These are phyloP conservation scores for Scaptomyza tumidula DNA, from an alignment of 2,888 invertebrate genomes.

Conservation along the genomic window DNA sequence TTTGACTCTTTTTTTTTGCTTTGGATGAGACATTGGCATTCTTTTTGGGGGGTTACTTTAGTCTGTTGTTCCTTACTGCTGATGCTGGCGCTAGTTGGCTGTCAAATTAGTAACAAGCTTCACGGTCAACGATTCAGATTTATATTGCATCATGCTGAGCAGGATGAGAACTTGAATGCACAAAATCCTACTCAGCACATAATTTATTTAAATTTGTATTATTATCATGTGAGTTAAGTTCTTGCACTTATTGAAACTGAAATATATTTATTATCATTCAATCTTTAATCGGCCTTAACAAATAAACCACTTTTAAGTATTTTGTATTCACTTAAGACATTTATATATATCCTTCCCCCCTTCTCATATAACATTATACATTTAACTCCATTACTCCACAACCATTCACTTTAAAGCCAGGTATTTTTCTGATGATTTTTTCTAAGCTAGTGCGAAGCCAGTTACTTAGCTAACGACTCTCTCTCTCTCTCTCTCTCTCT, in stretches of 20 bases:
- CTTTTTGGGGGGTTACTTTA: slow-evolving; percentile 19
- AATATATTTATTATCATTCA: too few species aligned
- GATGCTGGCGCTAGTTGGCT: slow-evolving; percentile 75
- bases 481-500: background rate
- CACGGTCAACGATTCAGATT: slow-evolving; percentile 61
- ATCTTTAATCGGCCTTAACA: too few species aligned
- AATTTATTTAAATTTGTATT: background rate
- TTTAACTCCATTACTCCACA: background rate
- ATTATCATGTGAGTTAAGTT: too few species aligned
- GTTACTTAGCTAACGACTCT: slow-evolving; percentile 20
- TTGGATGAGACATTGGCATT: background rate
- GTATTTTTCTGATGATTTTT: slow-evolving; percentile 1
- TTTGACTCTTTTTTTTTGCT: slow-evolving; percentile 18
- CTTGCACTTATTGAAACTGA: too few species aligned
- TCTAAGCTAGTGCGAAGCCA: slow-evolving; percentile 17
- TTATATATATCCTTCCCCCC: background rate
- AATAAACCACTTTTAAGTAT: too few species aligned
- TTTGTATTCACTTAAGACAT: background rate
- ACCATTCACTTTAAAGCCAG: background rate
- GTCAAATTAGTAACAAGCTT: slow-evolving; percentile 77
- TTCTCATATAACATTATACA: background rate
- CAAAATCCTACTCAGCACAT: background rate
- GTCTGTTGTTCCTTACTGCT: background rate
- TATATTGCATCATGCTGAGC: slow-evolving; percentile 38
- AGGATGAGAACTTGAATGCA: slow-evolving; percentile 8